Evolutionary conservation across 1,140 invertebrate genomes (phyloP).

Genomic region (Ladona fulva): DNA sequence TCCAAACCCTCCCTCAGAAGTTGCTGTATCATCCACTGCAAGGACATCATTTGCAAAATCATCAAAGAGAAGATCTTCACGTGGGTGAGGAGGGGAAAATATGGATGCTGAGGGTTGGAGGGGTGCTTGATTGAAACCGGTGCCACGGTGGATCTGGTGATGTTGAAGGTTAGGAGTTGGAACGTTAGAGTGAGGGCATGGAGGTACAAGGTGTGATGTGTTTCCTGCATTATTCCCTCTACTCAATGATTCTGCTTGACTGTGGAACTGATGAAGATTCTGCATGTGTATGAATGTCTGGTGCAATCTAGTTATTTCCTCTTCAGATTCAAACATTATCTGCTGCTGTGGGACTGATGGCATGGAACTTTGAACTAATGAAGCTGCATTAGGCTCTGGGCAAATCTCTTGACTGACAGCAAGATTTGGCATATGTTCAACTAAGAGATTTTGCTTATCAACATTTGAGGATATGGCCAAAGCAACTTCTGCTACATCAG

Average conservation of each 20-base stretch:
- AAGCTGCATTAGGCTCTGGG: not conserved
- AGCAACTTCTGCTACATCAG: not conserved
- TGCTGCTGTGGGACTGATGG: not conserved
- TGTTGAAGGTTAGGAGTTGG: not conserved
- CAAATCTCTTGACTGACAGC: not conserved
- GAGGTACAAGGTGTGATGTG: not conserved
- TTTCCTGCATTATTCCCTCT: not conserved
- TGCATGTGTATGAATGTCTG: not conserved
- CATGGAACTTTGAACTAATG: not conserved
- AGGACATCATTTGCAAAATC: slow-evolving; percentile 53
- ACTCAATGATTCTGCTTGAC: not conserved
- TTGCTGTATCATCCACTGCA: slow-evolving; percentile 46
- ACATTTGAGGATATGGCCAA: not conserved
- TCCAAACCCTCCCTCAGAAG: slow-evolving; percentile 49
- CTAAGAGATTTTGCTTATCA: not conserved
- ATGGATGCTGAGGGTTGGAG: slow-evolving; percentile 40
- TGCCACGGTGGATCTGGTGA: not conserved
- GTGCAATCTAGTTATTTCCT: not conserved
- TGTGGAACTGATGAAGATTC: not conserved
- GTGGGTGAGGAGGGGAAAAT: slow-evolving; percentile 55
- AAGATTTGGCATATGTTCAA: not conserved
- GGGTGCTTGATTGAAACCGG: not conserved
- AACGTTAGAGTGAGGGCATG: not conserved
- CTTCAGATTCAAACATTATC: not conserved
- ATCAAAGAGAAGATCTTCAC: slow-evolving; percentile 55